These are phyloP conservation scores for Phrynosoma platyrhinos DNA, from an alignment of 2,113 vertebrate species.

Conservation along the genomic window DNA sequence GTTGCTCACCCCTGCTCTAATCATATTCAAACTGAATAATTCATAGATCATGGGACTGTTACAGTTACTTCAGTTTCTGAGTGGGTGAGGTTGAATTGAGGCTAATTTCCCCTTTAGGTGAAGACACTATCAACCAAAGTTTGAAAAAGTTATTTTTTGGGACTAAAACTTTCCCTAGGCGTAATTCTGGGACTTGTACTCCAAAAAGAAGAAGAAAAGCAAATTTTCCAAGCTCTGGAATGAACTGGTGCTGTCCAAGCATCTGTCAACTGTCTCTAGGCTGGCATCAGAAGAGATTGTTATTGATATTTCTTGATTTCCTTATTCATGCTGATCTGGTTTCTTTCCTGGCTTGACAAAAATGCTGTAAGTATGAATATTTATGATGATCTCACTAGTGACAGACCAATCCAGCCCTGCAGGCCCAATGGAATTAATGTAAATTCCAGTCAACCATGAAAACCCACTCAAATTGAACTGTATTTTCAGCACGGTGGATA, in stretches of 20 bases:
- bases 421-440: conserved; percentile 68
- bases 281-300: not conserved
- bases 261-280: not conserved
- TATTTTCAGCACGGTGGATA: conserved; percentile 71
- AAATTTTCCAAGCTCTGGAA: no score
- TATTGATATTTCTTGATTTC: conserved; percentile 41
- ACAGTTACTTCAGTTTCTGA: no score
- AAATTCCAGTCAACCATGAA: conserved; percentile 67
- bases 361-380: conserved; percentile 59
- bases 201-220: no score
- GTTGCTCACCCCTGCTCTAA: no score
- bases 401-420: conserved; percentile 58
- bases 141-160: no score
- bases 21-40: no score
- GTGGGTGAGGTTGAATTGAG: no score
- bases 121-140: no score
- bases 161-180: no score
- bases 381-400: conserved; percentile 68
- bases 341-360: conserved; percentile 23
- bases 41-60: no score
- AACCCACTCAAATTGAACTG: conserved; percentile 69
- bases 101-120: no score
- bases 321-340: not conserved
- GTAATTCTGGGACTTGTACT: no score
- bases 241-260: not conserved